Conservation (phyloP, 1,140 invertebrate genomes). For the Zaprionus capensis region DNA sequence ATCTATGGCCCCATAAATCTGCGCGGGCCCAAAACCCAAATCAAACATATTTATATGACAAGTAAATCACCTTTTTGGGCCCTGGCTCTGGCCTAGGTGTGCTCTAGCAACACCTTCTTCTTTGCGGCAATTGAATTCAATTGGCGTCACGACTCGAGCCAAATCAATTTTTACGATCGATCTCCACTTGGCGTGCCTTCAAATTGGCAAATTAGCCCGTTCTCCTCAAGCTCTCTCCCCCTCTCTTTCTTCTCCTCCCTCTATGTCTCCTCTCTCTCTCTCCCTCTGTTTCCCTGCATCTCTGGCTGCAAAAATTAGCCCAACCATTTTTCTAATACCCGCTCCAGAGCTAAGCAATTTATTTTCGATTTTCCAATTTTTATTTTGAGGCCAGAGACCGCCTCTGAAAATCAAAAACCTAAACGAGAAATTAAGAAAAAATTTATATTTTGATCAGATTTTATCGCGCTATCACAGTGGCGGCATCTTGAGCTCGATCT, state of each 20-base stretch:
- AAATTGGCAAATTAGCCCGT: conserved; percentile 73
- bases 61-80: conserved; percentile 65
- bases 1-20: conserved; percentile 56
- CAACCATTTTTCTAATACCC: conserved; percentile 30
- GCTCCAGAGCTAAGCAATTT: conserved; percentile 26
- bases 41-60: conserved; percentile 66
- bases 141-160: conserved; percentile 70
- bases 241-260: neutral
- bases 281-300: neutral
- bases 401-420: conserved; percentile 19
- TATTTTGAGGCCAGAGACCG: conserved; percentile 18
- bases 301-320: neutral
- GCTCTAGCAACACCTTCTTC: conserved; percentile 63
- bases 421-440: conserved; percentile 60
- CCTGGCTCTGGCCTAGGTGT: conserved; percentile 29
- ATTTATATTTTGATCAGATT: conserved; percentile 70
- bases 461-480: conserved; percentile 64
- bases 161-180: conserved; percentile 81
- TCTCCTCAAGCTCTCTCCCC: neutral
- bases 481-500: conserved; percentile 56
- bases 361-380: conserved; percentile 35
- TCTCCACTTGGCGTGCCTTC: conserved; percentile 67
- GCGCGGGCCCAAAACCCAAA: conserved; percentile 21
- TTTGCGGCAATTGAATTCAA: conserved; percentile 72
- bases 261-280: neutral